Evolutionary conservation across 1,140 invertebrate species (phyloP), one percentile per base, ranked within the genome.

Genomic region (Drosophila chauvacae): DNA sequence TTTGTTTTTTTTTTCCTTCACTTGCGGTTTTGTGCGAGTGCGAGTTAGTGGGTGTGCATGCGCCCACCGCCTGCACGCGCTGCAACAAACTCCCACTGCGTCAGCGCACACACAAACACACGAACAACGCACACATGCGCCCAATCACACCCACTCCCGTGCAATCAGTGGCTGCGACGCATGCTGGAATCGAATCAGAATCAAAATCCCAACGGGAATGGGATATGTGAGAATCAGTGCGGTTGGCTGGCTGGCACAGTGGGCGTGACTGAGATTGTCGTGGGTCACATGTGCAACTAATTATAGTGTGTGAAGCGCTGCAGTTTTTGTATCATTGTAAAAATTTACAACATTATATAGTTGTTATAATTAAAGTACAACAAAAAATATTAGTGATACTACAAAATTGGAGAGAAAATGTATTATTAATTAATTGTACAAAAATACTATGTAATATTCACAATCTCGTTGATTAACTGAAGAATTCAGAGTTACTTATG

Each of bases 21-120:
- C 30, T 55, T 50, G 60, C n/a, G 58, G 33, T 45, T 68, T 35
- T 14, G 30, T 57, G 62, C 48, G 42, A 68, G 28, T 51, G 62
- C 42, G 30, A 68, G 51, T 42, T 26, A 33, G 62, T 60, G 62
- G 55, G 79, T 80, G 79, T 81, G 79, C 80, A 81, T 81, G 80
- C 80, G 80, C 78, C 62, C 73, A 80, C 62, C 78, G 62, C 59
- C 80, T 79, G 72, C 45, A 51, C 35, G 41, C 39, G 45, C 13
- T 47, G 13, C 39, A 48, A 18, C 48, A 26, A 70, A 71, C 81
- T 84, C 77, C 81, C 66, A 84, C 81, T 84, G 81, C 77, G 81
- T 84, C 81, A 84, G 81, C 81, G 80, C 81, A 63, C 76, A 75
- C 61, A 70, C 41, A 44, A n/a, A 20, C 39, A 69, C 35, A 71